Evolutionary conservation across 2,888 invertebrate genomes (phyloP), one percentile per base, ranked within the genome.

Genomic region (Tipula vernalis): DNA sequence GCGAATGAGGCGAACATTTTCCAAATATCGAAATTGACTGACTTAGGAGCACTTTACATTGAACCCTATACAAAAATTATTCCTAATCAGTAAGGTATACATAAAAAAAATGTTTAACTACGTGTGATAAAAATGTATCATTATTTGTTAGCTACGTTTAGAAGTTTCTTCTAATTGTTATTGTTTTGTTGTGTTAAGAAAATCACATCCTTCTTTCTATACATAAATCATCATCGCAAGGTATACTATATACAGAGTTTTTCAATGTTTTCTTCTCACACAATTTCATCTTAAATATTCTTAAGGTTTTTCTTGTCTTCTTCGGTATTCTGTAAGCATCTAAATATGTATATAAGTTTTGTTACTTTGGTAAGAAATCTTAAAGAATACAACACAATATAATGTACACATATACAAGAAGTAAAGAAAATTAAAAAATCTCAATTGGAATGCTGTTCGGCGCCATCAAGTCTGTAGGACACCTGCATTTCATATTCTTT

Each of bases 401-500:
- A 28, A 28, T 28, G 28, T 28, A 28, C 28, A 28, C 28, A 28
- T 28, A 28, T 28, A 28, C 28, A 28, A 28, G 71, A 71, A 71
- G 71, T 71, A 71, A 71, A 71, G 71, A 71, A 71, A 71, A 71
- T 71, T 71, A 84, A 84, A 84, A 84, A 83, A 84, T 84, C 86
- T 47, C 44, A 86, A 36, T 44, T 86, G 86, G 86, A 86, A 86
- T 86, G 86, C 47, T 44, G 86, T 86, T 36, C 86, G 86, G 86
- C 86, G 86, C 86, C 86, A 86, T 86, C 86, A 86, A 86, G 86
- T 86, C 86, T 86, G 86, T 86, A 86, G 86, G 86, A 86, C 86
- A 86, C 86, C 86, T 86, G 86, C 86, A 86, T 44, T 86, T 84
- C 84, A 84, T 84, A 84, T 84, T 84, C 36, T 84, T 84, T 71